These are phyloP conservation scores for Pedionomus torquatus DNA, from an alignment of 2,113 vertebrate species.

Conservation along the genomic window DNA sequence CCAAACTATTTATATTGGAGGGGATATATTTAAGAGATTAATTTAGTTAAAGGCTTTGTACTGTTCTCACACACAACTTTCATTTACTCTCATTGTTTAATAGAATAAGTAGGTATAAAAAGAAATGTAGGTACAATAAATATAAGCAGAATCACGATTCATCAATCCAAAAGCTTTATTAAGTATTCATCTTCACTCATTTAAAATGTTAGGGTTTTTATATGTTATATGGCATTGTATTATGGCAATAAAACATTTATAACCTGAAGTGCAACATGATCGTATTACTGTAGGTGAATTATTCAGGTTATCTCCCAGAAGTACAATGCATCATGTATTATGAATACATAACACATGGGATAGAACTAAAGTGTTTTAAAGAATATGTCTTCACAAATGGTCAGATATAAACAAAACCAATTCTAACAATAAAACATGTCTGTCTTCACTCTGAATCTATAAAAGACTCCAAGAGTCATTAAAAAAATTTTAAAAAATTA, in stretches of 20 bases:
- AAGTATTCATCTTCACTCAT: neutral
- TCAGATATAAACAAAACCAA: neutral
- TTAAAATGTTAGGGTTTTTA: neutral
- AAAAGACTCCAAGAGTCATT: neutral
- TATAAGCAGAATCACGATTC: neutral
- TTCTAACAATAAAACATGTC: neutral
- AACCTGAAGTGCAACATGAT: slow-evolving; percentile 38
- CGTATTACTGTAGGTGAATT: slow-evolving; percentile 51
- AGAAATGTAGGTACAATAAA: neutral
- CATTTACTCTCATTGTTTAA: neutral
- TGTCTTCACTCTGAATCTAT: neutral
- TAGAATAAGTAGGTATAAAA: neutral
- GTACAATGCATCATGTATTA: slow-evolving; percentile 35
- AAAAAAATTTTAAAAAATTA: neutral
- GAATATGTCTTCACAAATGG: neutral
- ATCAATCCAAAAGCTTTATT: neutral
- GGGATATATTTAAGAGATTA: neutral
- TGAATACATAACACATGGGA: slow-evolving; percentile 32
- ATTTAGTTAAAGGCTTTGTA: neutral
- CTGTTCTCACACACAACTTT: neutral
- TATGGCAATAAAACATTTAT: slow-evolving; percentile 48
- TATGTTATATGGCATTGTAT: neutral
- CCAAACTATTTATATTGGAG: neutral
- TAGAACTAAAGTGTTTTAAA: neutral
- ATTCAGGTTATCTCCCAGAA: slow-evolving; percentile 49